Evolutionary conservation across 2,113 vertebrate genomes (phyloP), one percentile per base, ranked within the genome.

Genomic region (Empidonax alnorum): DNA sequence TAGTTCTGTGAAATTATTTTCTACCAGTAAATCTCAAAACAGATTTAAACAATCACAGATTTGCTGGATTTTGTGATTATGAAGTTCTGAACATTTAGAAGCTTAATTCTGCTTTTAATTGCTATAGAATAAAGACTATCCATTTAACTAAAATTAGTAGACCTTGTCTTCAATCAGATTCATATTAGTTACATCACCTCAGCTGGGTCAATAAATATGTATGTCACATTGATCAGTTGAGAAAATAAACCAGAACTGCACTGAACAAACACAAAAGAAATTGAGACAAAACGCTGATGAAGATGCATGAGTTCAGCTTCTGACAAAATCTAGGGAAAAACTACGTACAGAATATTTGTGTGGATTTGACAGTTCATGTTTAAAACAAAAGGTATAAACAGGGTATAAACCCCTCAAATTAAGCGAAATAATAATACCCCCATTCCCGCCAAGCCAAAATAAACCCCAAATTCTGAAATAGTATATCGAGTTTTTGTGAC

Each of bases 91-190:
- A 33, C 6, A 55, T 35, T 35, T 55, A 58, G 18, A 8, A 67
- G 4, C 30, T 58, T 50, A 65, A 76, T 63, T 76, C 15, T 47
- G 4, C 16, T 50, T 84, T 85, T 79, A 68, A 10, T 59, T 59
- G 13, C 6, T 12, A 6, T 23, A 12, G 3, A 35, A 50, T 17
- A 20, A 4, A 65, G 6, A 1, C 1, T 33, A 6, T 37, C 14
- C 59, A 39, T 81, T 44, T 47, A 46, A 72, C 6, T n/a, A 37
- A 83, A 88, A 72, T 63, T 37, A 79, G 14, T 41, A 79, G 11
- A 4, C 8, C 9, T 50, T 4, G 4, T 72, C 5, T 66, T 79
- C 17, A 61, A 27, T 3, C 33, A 39, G 16, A 42, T 74, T 69
- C 78, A 62, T 47, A 61, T 37, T 33, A 74, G 30, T 61, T 67